These are phyloP conservation scores for Chrysoperla carnea DNA, from an alignment of 1,140 invertebrate species.

Conservation along the genomic window DNA sequence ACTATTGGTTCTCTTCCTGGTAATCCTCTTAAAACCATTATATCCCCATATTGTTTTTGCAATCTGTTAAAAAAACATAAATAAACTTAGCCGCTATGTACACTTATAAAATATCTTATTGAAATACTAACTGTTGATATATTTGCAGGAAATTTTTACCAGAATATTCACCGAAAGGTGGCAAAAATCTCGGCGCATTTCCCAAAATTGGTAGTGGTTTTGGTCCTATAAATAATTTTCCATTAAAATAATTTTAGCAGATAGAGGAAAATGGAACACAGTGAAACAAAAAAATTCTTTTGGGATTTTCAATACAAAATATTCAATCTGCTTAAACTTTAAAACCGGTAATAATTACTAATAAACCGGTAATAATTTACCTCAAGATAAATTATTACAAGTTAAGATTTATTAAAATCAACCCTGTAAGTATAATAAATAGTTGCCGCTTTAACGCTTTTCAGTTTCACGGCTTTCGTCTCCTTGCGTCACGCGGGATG, in stretches of 20 bases:
- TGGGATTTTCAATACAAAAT: no score
- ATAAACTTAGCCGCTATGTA: background rate
- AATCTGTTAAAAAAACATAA: conserved; percentile 5
- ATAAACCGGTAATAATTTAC: no score
- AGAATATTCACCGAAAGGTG: conserved; percentile 7
- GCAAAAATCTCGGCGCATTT: conserved; percentile 22
- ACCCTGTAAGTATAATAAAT: no score
- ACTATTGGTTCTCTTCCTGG: conserved; percentile 2
- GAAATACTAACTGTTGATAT: background rate
- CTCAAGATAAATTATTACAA: no score
- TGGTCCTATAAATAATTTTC: conserved; percentile 19
- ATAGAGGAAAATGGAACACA: no score
- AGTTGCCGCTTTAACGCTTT: no score
- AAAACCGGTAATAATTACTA: no score
- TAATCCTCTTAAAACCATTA: conserved; percentile 10
- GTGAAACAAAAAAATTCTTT: no score
- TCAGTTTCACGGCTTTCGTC: no score
- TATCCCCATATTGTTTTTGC: conserved; percentile 12
- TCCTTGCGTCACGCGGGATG: no score
- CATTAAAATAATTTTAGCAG: background rate
- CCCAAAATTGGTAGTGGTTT: conserved; percentile 22
- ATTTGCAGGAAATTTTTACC: conserved; percentile 2
- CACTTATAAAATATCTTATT: background rate
- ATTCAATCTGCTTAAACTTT: no score
- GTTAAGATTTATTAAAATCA: no score